Evolutionary conservation across 2,888 invertebrate species (phyloP).

Genomic region (Acleris holmiana): DNA sequence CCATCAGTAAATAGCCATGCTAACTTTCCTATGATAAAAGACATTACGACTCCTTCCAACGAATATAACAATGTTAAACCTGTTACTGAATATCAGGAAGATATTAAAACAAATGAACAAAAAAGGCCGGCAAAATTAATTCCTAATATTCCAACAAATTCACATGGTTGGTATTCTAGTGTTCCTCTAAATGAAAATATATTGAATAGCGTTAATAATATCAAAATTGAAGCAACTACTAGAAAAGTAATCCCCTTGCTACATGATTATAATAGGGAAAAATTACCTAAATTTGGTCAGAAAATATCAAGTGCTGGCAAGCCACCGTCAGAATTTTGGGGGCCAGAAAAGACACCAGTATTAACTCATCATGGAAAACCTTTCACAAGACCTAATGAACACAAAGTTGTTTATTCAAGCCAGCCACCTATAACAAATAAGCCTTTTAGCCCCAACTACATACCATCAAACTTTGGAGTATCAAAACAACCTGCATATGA

Average conservation of each 20-base stretch:
- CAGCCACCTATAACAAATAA: constrained; percentile 54
- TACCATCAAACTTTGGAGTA: constrained; percentile 64
- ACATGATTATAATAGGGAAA: constrained; percentile 62
- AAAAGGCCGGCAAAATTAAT: constrained; percentile 68
- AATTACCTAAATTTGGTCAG: constrained; percentile 66
- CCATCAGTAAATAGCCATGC: constrained; percentile 74
- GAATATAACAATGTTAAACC: constrained; percentile 50
- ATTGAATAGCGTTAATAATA: constrained; percentile 62
- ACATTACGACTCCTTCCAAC: constrained; percentile 48
- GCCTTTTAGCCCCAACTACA: constrained; percentile 62
- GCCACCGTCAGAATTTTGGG: constrained; percentile 72
- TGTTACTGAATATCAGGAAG: constrained; percentile 56
- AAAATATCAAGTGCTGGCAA: constrained; percentile 71
- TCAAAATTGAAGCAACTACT: constrained; percentile 71
- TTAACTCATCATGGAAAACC: constrained; percentile 64
- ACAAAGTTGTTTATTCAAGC: constrained; percentile 49
- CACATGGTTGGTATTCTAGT: constrained; percentile 79
- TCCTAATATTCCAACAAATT: constrained; percentile 72
- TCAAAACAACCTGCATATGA: constrained; percentile 74
- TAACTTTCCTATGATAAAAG: constrained; percentile 78
- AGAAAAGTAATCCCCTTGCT: constrained; percentile 72
- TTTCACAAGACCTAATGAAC: constrained; percentile 61
- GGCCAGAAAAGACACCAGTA: constrained; percentile 43
- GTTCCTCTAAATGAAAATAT: constrained; percentile 59
- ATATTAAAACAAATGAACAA: constrained; percentile 51